Evolutionary conservation across 2,888 invertebrate genomes (phyloP).

Genomic region (Serripes groenlandicus): DNA sequence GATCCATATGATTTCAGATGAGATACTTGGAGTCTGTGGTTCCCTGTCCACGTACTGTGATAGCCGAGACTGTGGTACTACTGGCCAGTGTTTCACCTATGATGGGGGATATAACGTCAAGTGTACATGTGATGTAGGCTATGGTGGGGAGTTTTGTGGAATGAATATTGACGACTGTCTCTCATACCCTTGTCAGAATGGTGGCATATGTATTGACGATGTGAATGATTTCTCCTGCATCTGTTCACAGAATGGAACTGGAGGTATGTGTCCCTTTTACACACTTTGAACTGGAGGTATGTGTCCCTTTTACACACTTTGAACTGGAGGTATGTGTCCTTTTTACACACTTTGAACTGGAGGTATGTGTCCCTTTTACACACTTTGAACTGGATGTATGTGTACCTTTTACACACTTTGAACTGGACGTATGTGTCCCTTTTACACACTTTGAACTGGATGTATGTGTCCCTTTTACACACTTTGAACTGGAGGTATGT

Average conservation of each 20-base stretch:
- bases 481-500: too few species aligned
- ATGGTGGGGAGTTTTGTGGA: slow-evolving; percentile 63
- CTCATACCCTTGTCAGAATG: slow-evolving; percentile 64
- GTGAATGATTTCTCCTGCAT: slow-evolving; percentile 65
- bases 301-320: too few species aligned
- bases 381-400: too few species aligned
- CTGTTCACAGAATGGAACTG: slow-evolving; percentile 55
- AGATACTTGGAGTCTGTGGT: slow-evolving; percentile 13
- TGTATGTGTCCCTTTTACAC: too few species aligned
- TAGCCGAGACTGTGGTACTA: slow-evolving; percentile 37
- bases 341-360: too few species aligned
- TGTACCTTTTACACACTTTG: too few species aligned
- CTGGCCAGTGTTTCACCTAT: slow-evolving; percentile 60
- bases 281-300: too few species aligned
- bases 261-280: slow-evolving; percentile 52
- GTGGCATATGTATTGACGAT: slow-evolving; percentile 63
- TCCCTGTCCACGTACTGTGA: slow-evolving; percentile 3
- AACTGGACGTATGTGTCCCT: too few species aligned
- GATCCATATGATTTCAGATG: slow-evolving; percentile 38
- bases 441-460: too few species aligned
- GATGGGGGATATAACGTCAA: slow-evolving; percentile 56
- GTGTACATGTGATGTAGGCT: slow-evolving; percentile 68
- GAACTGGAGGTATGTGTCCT: too few species aligned
- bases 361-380: too few species aligned
- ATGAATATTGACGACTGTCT: slow-evolving; percentile 64